phyloP scores from a whole-genome alignment of 2,797 vertebrate genomes.

The Rousettus madagascariensis region DNA sequence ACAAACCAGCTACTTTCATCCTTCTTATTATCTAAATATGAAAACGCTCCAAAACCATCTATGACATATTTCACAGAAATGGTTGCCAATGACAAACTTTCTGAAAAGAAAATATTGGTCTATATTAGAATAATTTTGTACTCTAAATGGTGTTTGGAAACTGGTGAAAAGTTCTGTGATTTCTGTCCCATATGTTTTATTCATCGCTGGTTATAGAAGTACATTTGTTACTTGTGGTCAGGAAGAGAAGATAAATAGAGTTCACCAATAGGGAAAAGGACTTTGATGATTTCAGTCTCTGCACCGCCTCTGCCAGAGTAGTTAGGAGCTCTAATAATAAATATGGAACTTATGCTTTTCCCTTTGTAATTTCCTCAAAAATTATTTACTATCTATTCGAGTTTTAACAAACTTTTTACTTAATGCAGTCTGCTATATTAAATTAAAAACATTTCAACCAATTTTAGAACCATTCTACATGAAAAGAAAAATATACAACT shows the following conservation, averaged over 20 bases:
- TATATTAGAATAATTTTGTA: constrained; percentile 68
- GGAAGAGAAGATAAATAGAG: constrained; percentile 63
- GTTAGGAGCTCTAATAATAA: constrained; percentile 46
- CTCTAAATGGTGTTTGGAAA: constrained; percentile 62
- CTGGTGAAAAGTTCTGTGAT: constrained; percentile 59
- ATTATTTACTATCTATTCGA: constrained; percentile 57
- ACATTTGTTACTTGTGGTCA: constrained; percentile 57
- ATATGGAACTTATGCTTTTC: not conserved
- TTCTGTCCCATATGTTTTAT: constrained; percentile 71
- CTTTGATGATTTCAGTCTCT: constrained; percentile 10
- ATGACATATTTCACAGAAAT: constrained; percentile 63
- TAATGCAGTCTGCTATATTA: constrained; percentile 64
- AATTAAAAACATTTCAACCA: constrained; percentile 61
- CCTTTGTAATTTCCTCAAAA: constrained; percentile 57
- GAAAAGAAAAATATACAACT: constrained; percentile 61
- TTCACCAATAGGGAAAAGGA: constrained; percentile 28
- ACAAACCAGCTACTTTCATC: constrained; percentile 69
- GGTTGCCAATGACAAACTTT: constrained; percentile 63
- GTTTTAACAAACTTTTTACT: constrained; percentile 49
- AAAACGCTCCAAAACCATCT: constrained; percentile 66
- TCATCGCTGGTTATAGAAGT: constrained; percentile 53
- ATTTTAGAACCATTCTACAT: constrained; percentile 65
- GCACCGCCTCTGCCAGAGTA: constrained; percentile 45
- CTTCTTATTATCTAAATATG: constrained; percentile 70
- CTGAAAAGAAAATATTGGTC: constrained; percentile 66